Evolutionary conservation across 2,113 vertebrate genomes (phyloP), one percentile per base, ranked within the genome.

Genomic region (Amblyornis subalaris): DNA sequence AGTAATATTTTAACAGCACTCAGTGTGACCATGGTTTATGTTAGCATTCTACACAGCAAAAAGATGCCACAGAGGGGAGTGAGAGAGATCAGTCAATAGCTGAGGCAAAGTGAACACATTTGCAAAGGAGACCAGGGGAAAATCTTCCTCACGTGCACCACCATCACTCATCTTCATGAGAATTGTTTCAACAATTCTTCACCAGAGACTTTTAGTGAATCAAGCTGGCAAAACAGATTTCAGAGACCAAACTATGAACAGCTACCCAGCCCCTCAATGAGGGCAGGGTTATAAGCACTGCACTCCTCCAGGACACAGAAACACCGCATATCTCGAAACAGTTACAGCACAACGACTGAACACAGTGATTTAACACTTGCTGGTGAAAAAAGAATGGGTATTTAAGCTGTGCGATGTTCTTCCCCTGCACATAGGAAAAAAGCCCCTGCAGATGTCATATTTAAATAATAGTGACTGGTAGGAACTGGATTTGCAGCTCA

Each of bases 101-200:
- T 65, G 73, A 50, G 14, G 9, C 16, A 80, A 69, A 72, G 69
- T 1, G 5, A 88, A 62, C 12, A 38, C 4, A 36, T 42, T 29
- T 44, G 31, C 48, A 67, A 64, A 58, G 33, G 23, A 45, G 18
- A 40, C 9, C 22, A 6, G 28, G 35, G 12, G 82, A 61, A 36
- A 55, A 10, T 12, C 40, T 22, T 57, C 54, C 54, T 65, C 42
- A 47, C 9, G 1, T 1, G 8, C 4, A 66, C 17, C 45, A 70
- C 42, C 47, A 44, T 0, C 1, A 0, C 31, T 84, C 2, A 0
- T 12, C 31, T 70, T 81, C 20, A 26, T 5, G 7, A 54, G 7
- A 31, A 4, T 22, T 6, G 25, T 22, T 28, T 14, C n/a, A 86
- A 5, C 18, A 29, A 1, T 38, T 71, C 38, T 57, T 24, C n/a